Evolutionary conservation across 1,140 invertebrate genomes (phyloP), one percentile per base, ranked within the genome.

Genomic region (Campodea augens): DNA sequence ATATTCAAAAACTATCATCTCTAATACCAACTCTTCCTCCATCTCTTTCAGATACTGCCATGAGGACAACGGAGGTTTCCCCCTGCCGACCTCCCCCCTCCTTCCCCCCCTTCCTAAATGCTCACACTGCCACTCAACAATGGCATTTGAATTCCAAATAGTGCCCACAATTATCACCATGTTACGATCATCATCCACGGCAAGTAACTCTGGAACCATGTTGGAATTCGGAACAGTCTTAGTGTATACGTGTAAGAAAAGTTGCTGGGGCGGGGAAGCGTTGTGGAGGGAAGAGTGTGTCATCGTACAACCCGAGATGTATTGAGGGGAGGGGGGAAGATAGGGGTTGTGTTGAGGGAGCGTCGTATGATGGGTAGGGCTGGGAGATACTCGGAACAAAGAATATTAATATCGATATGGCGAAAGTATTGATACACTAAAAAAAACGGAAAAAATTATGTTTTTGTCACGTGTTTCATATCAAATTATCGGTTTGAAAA

Each of bases 141-240:
- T 78, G 50, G 69, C 71, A 2, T 88, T 82, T 58, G 85, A 90
- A 60, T 57, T 88, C 3, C 85, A 90, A 65, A 60, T 90, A 38
- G 61, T 88, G 36, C 79, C 85, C 2, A 77, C 77, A 10, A 64
- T 87, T 4, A 75, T 87, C 43, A 73, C 77, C 25, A 74, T 75
- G 44, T 60, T 89, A 7, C 64, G 63, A 45, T n/a, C n/a, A n/a
- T n/a, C n/a, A n/a, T n/a, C n/a, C n/a, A 58, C 83, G 2, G 5
- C 41, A 25, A 51, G 56, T 36, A 48, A 51, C 25, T 48, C 51
- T 19, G 54, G 54, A 19, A 54, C 61, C 2, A 63, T 70, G 10
- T 65, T 86, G 24, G 84, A 90, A 60, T 88, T 80, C 60, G 80
- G 85, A 5, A 85, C 80, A 23, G 75, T 85, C 5, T 60, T 85